These are phyloP conservation scores for Platycheirus albimanus DNA, from an alignment of 2,888 invertebrate species.

Conservation along the genomic window DNA sequence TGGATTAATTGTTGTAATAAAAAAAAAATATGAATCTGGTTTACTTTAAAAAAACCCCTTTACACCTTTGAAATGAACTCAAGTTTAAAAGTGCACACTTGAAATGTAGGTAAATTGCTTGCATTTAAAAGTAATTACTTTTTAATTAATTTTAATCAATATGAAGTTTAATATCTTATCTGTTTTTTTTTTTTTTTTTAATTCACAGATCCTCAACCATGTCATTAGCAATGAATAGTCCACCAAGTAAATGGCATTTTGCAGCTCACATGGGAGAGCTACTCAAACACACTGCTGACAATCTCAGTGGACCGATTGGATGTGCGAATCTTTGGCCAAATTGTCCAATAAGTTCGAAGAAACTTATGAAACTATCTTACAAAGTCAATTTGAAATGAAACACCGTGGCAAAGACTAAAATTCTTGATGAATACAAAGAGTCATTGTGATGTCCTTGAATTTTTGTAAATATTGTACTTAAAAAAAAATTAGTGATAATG, in stretches of 20 bases:
- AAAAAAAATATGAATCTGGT: neutral
- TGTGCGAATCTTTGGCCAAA: conserved; percentile 83
- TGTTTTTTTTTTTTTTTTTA: no score
- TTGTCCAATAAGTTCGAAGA: conserved; percentile 83
- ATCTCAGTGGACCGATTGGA: conserved; percentile 81
- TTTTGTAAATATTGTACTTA: conserved; percentile 39
- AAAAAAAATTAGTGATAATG: conserved; percentile 54
- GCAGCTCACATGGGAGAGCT: conserved; percentile 83
- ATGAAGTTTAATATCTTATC: conserved; percentile 41
- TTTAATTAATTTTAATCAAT: conserved; percentile 21
- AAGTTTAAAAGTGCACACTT: no score
- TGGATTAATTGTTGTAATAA: neutral
- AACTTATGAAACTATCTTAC: conserved; percentile 81
- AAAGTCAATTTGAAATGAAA: conserved; percentile 78
- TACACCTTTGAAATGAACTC: neutral
- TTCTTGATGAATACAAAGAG: neutral
- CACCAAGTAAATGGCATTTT: conserved; percentile 83
- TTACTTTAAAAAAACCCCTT: neutral
- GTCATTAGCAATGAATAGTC: conserved; percentile 82
- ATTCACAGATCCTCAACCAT: conserved; percentile 81
- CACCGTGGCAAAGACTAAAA: neutral
- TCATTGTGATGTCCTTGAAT: conserved; percentile 41
- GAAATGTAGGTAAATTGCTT: no score
- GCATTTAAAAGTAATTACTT: neutral
- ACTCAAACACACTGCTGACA: conserved; percentile 81